Conservation (phyloP, 1,140 invertebrate genomes). For the Drosophila malerkotliana region DNA sequence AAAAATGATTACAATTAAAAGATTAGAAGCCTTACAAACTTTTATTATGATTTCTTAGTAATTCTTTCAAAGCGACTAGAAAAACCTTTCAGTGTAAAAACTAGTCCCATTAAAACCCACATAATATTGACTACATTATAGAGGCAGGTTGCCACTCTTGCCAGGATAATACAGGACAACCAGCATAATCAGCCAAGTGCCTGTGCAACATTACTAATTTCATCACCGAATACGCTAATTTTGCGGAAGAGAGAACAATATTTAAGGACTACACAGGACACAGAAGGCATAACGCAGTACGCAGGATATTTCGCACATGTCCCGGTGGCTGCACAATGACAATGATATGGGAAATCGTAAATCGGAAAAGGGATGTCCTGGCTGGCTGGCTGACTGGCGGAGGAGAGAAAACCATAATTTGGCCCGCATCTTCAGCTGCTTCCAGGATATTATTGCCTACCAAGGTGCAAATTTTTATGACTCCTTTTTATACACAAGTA, state of each 20-base stretch:
- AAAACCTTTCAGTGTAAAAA: too few relatives aligned
- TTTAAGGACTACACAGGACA: conserved; percentile 1
- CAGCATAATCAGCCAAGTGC: conserved; percentile 51
- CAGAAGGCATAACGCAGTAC: too few relatives aligned
- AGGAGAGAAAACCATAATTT: background rate
- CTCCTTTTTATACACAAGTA: conserved; percentile 4
- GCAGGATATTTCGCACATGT: conserved; percentile 37
- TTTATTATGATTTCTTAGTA: too few relatives aligned
- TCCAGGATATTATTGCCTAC: background rate
- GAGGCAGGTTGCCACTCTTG: conserved; percentile 3
- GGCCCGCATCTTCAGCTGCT: conserved; percentile 44
- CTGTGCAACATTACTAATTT: conserved; percentile 42
- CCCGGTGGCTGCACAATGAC: conserved; percentile 32
- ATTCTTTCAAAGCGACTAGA: too few relatives aligned
- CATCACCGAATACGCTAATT: conserved; percentile 65
- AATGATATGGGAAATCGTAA: conserved; percentile 30
- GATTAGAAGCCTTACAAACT: too few relatives aligned
- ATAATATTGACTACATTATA: background rate
- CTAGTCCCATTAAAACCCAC: background rate
- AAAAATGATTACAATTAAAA: too few relatives aligned
- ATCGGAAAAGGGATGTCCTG: conserved; percentile 2
- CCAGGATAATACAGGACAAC: conserved; percentile 24
- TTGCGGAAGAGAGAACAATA: conserved; percentile 10
- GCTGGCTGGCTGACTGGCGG: background rate
- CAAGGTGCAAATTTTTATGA: conserved; percentile 47